These are phyloP conservation scores for Eilema caniola DNA, from an alignment of 2,888 invertebrate genomes.

Conservation along the genomic window DNA sequence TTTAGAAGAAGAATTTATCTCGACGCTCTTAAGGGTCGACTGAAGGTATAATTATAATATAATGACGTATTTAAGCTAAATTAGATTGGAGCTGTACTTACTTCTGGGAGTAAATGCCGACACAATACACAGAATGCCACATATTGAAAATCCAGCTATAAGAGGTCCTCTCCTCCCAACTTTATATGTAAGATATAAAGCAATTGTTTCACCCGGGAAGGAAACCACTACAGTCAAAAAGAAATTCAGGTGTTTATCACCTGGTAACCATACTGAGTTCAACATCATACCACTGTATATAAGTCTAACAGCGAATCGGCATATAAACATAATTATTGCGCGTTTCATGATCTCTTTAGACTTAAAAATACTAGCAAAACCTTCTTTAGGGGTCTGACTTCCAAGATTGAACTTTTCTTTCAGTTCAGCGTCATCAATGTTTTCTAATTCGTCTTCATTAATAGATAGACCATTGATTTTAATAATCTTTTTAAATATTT, in stretches of 20 bases:
- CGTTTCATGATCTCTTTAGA: conserved; percentile 70
- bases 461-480: conserved; percentile 68
- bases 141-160: conserved; percentile 62
- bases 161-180: conserved; percentile 71
- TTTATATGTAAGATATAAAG: conserved; percentile 73
- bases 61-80: no score
- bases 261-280: conserved; percentile 75
- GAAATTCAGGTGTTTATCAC: conserved; percentile 75
- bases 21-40: no score
- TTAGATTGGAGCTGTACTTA: no score
- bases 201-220: conserved; percentile 74
- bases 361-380: conserved; percentile 60
- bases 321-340: conserved; percentile 58
- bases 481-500: conserved; percentile 60
- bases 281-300: conserved; percentile 78
- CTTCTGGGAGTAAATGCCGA: conserved; percentile 67
- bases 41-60: no score
- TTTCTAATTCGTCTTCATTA: conserved; percentile 59
- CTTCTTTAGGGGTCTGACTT: conserved; percentile 58
- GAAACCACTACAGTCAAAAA: conserved; percentile 73
- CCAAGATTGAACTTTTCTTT: conserved; percentile 68
- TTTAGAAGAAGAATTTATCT: no score
- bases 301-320: conserved; percentile 70
- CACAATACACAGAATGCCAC: conserved; percentile 66
- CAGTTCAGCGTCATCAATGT: conserved; percentile 59